phyloP scores from a whole-genome alignment of 2,797 vertebrate genomes.

The Tympanoctomys barrerae region DNA sequence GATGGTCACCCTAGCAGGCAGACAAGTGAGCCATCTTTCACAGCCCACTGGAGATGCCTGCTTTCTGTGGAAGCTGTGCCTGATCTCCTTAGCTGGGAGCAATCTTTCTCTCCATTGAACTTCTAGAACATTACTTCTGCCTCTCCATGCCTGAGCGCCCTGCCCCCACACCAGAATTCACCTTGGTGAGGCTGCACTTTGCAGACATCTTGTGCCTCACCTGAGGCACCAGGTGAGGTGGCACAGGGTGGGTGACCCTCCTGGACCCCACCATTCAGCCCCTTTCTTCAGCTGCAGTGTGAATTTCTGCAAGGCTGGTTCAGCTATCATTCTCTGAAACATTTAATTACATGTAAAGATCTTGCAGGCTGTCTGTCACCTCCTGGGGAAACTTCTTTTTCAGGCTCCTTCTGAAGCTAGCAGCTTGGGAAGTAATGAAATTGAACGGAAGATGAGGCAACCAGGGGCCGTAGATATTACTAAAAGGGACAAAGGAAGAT shows the following conservation, averaged over 20 bases:
- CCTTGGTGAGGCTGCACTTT: neutral
- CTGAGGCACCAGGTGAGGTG: neutral
- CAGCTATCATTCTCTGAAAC: constrained; percentile 48
- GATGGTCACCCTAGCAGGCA: neutral
- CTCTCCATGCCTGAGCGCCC: neutral
- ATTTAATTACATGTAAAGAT: constrained; percentile 66
- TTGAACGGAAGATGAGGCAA: constrained; percentile 32
- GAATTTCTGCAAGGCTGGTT: constrained; percentile 11
- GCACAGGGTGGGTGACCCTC: neutral
- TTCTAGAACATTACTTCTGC: neutral
- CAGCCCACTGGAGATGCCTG: neutral
- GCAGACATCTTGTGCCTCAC: neutral
- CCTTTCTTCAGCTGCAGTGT: neutral
- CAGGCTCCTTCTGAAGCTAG: constrained; percentile 60
- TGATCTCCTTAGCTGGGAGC: neutral
- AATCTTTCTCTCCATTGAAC: neutral
- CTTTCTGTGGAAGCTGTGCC: constrained; percentile 6
- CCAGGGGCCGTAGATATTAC: neutral
- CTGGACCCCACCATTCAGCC: neutral
- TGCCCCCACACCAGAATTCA: neutral
- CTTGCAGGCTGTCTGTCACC: constrained; percentile 52
- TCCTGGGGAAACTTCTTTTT: constrained; percentile 66
- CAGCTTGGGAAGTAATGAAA: constrained; percentile 56
- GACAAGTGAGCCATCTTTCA: neutral
- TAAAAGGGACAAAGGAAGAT: neutral